Percentiles rank a stretch among this genome's conserved stretches.
Evolutionary conservation across 2,113 vertebrate species (phyloP).

Genomic region (Tympanuchus pallidicinctus): DNA sequence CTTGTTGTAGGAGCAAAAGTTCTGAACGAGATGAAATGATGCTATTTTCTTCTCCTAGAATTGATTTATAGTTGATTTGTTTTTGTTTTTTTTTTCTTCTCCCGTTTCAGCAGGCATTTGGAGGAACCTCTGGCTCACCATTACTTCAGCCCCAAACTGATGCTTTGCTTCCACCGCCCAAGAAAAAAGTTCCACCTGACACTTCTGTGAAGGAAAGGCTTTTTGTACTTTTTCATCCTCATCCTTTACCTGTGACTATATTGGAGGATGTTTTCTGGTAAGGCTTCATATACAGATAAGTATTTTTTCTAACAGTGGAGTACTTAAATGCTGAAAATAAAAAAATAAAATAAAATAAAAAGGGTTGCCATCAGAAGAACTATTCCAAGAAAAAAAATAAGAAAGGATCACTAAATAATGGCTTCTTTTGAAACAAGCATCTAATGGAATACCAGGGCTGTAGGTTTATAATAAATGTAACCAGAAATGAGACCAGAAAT

Average conservation of each 20-base stretch:
- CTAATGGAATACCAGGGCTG: not conserved
- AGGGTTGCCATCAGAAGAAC: not conserved
- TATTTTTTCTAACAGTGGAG: not conserved
- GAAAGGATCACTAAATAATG: not conserved
- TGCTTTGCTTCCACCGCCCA: slow-evolving; percentile 85
- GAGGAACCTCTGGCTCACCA: slow-evolving; percentile 70
- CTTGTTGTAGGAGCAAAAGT: not conserved
- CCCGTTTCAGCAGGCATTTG: slow-evolving; percentile 69
- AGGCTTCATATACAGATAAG: slow-evolving; percentile 7
- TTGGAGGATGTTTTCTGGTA: slow-evolving; percentile 97
- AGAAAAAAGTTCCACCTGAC: slow-evolving; percentile 89
- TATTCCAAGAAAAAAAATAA: not conserved
- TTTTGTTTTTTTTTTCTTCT: not conserved
- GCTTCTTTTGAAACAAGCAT: not conserved
- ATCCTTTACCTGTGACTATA: slow-evolving; percentile 88
- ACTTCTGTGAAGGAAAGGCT: slow-evolving; percentile 90
- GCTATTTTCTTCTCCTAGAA: not conserved
- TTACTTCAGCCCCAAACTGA: slow-evolving; percentile 90
- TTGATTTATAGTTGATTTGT: not conserved
- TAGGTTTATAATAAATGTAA: not conserved
- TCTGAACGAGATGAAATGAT: not conserved
- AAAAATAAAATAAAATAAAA: not conserved
- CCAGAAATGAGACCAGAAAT: not conserved
- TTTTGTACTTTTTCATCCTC: slow-evolving; percentile 94
- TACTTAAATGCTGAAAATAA: not conserved